A percentile compares a stretch with the other conserved stretches of the same genome.
Conservation (phyloP, 2,888 invertebrate genomes). For the Scaptomyza cyrtandrae region DNA sequence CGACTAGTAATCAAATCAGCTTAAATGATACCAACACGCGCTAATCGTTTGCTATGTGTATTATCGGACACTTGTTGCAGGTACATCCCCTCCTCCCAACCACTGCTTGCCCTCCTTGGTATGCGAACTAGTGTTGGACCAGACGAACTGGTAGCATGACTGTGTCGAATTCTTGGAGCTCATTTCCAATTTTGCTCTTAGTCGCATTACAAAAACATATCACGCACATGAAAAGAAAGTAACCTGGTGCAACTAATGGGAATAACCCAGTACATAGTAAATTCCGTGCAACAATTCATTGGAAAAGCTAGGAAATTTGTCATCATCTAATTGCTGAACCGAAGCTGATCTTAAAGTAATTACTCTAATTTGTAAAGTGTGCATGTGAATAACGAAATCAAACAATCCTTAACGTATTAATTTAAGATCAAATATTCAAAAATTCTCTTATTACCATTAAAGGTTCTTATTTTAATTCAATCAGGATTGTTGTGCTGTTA, state of each 20-base stretch:
- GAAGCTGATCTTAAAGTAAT: background rate
- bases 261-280: slow-evolving; percentile 12
- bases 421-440: no score
- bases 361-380: background rate
- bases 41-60: background rate
- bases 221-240: slow-evolving; percentile 44
- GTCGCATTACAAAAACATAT: slow-evolving; percentile 37
- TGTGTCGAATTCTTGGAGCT: slow-evolving; percentile 33
- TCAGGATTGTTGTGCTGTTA: background rate
- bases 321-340: background rate
- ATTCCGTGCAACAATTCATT: slow-evolving; percentile 7
- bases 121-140: slow-evolving; percentile 10
- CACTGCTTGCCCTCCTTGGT: background rate
- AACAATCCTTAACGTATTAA: background rate
- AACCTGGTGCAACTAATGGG: slow-evolving; percentile 18
- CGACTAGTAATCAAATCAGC: background rate
- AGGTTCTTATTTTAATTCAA: no score
- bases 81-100: background rate
- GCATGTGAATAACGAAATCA: background rate
- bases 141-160: slow-evolving; percentile 8
- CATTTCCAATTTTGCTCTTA: slow-evolving; percentile 30
- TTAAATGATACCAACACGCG: background rate
- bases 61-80: slow-evolving; percentile 3
- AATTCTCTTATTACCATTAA: no score
- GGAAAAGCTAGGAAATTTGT: slow-evolving; percentile 10